Evolutionary conservation across 2,888 invertebrate genomes (phyloP), one percentile per base, ranked within the genome.

Genomic region (Caenorhabditis virilis): DNA sequence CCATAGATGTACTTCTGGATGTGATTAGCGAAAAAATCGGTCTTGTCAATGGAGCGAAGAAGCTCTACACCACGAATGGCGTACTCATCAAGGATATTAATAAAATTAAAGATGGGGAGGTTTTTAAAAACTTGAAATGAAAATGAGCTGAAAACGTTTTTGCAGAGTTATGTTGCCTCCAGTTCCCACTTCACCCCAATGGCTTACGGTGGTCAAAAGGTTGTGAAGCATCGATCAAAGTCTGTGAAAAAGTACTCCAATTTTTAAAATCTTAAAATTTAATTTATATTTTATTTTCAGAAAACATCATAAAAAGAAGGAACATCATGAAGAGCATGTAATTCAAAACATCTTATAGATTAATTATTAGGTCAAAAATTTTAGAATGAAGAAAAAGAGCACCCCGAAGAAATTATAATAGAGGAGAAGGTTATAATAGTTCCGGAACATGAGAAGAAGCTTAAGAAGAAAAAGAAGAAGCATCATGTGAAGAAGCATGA

Each of bases 1-100:
- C 65, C 20, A 57, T 76, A 33, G 57, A 74, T 26, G 54, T 74
- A 4, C 59, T 76, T 13, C 50, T 76, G 20, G 76, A 76, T 43
- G 57, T 59, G 1, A 64, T 76, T 38, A 72, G 59, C 38, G 59
- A 69, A 3, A 36, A 62, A 36, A 68, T 76, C 23, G 76, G 76
- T 0, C 47, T 76, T 4, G 56, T 69, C 1, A 56, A 62, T 41
- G 76, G 76, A 15, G 76, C 66, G 11, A 76, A 76, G 26, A 52
- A 61, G 35, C 38, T 76, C 22, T 76, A 69, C 55, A 76, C 72
- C 15, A 49, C 59, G 7, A 52, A 60, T 35, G 76, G 76, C 2
- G 51, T 52, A 7, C 61, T 58, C 1, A 41, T 75, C 15, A 66
- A 59, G 30, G 57, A 63, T 13, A 60, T 64, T 39, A 52, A 62